Conservation (phyloP, 1,140 invertebrate species). For the Coelopa frigida region DNA sequence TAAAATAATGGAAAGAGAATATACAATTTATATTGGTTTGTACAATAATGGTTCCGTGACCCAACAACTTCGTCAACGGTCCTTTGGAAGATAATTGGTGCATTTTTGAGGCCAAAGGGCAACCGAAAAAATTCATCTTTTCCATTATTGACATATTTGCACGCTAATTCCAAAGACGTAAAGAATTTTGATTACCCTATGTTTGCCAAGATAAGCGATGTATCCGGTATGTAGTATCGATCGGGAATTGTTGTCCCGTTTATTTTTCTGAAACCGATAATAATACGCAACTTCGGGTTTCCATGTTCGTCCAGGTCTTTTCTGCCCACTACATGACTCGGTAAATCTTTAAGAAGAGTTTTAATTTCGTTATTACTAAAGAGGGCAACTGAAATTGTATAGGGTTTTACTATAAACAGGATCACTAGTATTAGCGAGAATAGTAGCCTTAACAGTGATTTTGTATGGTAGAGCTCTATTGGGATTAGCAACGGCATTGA, state of each 20-base stretch:
- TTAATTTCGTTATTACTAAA: conserved; percentile 5
- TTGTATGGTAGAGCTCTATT: conserved; percentile 6
- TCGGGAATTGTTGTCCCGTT: conserved; percentile 15
- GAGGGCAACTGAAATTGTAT: conserved; percentile 1
- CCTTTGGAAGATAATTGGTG: conserved; percentile 16
- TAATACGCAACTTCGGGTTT: conserved; percentile 5
- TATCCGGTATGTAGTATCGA: conserved; percentile 19
- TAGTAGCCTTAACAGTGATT: background rate
- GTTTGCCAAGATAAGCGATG: conserved; percentile 19
- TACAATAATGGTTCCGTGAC: no score
- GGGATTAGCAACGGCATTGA: conserved; percentile 5
- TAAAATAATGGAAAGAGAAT: no score
- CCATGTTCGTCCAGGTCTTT: conserved; percentile 8
- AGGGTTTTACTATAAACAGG: conserved; percentile 3
- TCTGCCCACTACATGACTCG: conserved; percentile 13
- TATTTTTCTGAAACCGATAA: conserved; percentile 11
- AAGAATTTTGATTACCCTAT: conserved; percentile 19
- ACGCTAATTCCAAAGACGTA: conserved; percentile 21
- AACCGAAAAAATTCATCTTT: conserved; percentile 15
- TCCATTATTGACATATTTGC: conserved; percentile 18
- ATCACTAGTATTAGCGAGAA: background rate
- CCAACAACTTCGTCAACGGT: no score
- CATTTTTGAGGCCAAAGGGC: conserved; percentile 36
- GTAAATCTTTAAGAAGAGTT: conserved; percentile 4
- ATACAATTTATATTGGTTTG: no score